Base-by-base conservation (phyloP, 2,113 vertebrate genomes). In the Natator depressus region DNA sequence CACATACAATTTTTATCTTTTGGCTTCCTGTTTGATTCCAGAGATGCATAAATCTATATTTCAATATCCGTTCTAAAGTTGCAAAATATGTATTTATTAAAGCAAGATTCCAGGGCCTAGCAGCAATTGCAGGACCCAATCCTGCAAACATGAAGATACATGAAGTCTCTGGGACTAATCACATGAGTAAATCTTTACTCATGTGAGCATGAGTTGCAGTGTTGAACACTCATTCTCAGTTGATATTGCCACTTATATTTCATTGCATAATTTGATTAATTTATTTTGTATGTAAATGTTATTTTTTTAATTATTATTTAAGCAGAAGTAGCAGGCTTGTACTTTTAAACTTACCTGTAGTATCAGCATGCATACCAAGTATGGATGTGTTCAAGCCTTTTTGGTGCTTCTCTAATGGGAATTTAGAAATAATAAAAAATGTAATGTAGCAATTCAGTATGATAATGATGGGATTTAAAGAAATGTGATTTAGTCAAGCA, bases 1-100 rank as follows among this genome's bases (percentile, higher is more conserved):
- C 65, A 91, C 82, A 84, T 51, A 80, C 53, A 50, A 89, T 55
- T 84, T 62, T 83, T 90, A 83, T n/a, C 78, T 86, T 93, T 86
- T 93, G 29, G 20, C 1, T 81, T 93, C 59, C 65, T 72, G 6
- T n/a, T 62, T 88, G 19, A 80, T 90, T 93, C 35, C 53, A 91
- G 14, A 89, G 35, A 89, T 86, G 87, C 72, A 14, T 82, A 27
- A 22, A 87, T 82, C 88, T 84, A 14, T 4, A 69, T 84, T 89
- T 91, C 46, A 80, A 55, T 46, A 75, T 90, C 50, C 89, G 5
- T 78, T 50, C 76, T 0, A 75, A 22, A 86, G 29, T 25, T 90
- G 20, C 49, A 89, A 53, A 35, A 89, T 87, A 19, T 38, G 4
- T 31, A 59, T 3, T 22, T 49, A 51, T 35, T 84, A 6, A 53